Base-by-base conservation (phyloP, 1,140 invertebrate species). In the Platyscapa corneri region DNA sequence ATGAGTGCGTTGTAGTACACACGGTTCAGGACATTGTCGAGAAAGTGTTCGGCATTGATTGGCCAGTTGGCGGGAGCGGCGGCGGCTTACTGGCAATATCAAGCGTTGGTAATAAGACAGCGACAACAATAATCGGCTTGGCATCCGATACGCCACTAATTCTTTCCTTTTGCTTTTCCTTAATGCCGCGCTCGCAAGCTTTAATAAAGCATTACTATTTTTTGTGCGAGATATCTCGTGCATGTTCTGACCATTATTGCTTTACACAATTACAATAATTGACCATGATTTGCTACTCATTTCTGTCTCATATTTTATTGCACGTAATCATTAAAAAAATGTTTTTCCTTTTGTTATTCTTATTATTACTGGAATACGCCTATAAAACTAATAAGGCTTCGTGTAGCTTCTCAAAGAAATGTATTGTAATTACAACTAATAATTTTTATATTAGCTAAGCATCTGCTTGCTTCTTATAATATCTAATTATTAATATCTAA, bases 181-280 rank as follows among this genome's bases (percentile, higher is more conserved):
- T 53, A 3, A 16, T 14, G 27, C 42, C 20, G 23, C 32, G 30
- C n/a, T 18, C 34, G 37, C 32, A 27, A 56, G 76, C 30, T 1
- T 49, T 56, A 81, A 70, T 53, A 42, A 46, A 49, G 8, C 42
- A 42, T 42, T 67, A 81, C 65, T 32, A 70, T 65, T 70, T 70
- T 56, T 37, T 27, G 6, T 23, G 30, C 46, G 46, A 42, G 37
- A 42, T 46, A 46, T 46, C 3, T 42, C 10, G 7, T 16, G 23
- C 7, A 74, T 6, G 16, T 74, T 1, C 6, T 42, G 37, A 39
- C 8, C 18, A 10, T 30, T 10, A 16, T 46, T 10, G 23, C 46
- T 75, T 56, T 56, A 60, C 56, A 42, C 27, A 75, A 82, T 75
- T 60, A 49, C 34, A 74, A 30, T 83, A 76, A 83, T 83, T 83